phyloP scores from a whole-genome alignment of 2,797 vertebrate species.

The Garrulus glandarius region DNA sequence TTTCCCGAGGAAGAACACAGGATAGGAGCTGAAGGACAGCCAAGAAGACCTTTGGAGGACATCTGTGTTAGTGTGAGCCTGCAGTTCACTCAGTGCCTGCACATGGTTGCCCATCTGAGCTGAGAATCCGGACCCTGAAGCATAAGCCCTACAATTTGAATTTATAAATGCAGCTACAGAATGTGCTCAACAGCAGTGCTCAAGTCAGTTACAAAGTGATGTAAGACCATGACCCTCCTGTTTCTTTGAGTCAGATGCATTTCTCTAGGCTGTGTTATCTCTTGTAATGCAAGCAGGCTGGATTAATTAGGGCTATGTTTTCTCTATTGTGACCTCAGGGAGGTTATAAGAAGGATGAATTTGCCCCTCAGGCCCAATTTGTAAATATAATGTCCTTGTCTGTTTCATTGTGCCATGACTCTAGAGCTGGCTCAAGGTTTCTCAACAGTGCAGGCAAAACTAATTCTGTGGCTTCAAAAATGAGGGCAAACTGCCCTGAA shows the following conservation, averaged over 20 bases:
- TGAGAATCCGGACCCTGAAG: not conserved
- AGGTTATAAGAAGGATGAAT: constrained; percentile 16
- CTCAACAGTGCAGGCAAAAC: not conserved
- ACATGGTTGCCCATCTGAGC: not conserved
- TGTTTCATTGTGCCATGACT: not conserved
- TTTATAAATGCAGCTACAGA: not conserved
- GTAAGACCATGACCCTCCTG: not conserved
- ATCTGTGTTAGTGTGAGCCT: not conserved
- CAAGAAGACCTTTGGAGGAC: constrained; percentile 13
- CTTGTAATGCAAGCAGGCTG: not conserved
- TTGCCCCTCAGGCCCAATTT: not conserved
- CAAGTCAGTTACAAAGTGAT: not conserved
- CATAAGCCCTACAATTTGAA: not conserved
- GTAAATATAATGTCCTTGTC: not conserved
- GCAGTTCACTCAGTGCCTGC: not conserved
- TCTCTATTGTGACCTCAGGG: not conserved
- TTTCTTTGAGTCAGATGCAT: not conserved
- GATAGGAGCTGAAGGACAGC: constrained; percentile 31
- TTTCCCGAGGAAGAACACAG: not conserved
- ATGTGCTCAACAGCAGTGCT: not conserved
- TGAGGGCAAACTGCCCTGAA: not conserved
- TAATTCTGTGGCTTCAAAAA: not conserved
- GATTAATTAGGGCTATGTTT: constrained; percentile 36
- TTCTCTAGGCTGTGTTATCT: constrained; percentile 9
- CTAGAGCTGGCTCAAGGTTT: not conserved